These are phyloP conservation scores for Hippopotamus amphibius DNA, from an alignment of 2,113 vertebrate genomes.

Conservation along the genomic window DNA sequence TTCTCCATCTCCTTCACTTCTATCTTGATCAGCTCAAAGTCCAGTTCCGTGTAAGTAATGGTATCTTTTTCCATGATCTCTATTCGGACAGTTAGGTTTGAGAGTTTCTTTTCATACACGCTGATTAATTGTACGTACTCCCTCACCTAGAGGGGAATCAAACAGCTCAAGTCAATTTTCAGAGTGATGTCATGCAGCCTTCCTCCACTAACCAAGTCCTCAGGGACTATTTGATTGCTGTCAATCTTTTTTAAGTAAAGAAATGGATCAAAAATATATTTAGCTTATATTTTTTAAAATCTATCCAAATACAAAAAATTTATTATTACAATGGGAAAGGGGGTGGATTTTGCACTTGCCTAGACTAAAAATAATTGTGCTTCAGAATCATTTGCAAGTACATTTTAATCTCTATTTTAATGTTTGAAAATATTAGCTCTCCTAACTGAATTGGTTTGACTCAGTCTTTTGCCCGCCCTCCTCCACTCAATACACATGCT, in stretches of 20 bases:
- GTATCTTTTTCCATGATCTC: constrained; percentile 87
- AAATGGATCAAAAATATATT: constrained; percentile 13
- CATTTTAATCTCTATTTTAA: constrained; percentile 35
- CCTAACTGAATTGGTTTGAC: neutral
- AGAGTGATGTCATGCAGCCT: neutral
- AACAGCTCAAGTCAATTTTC: neutral
- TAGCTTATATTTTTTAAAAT: neutral
- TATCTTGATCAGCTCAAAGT: constrained; percentile 87
- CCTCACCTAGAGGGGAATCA: constrained; percentile 85
- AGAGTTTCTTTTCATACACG: constrained; percentile 88
- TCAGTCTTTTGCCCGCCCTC: neutral
- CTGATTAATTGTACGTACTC: constrained; percentile 87
- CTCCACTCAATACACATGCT: neutral
- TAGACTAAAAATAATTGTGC: constrained; percentile 31
- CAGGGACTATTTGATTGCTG: neutral
- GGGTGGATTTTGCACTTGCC: neutral
- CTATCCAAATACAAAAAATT: neutral
- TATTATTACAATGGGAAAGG: neutral
- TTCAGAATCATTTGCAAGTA: neutral
- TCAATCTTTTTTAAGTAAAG: constrained; percentile 2
- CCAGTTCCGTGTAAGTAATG: constrained; percentile 85
- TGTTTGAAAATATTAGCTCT: neutral
- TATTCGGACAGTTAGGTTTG: constrained; percentile 88
- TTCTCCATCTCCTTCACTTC: constrained; percentile 88
- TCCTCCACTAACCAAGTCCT: neutral